Evolutionary conservation across 1,140 invertebrate species (phyloP), one percentile per base, ranked within the genome.

Genomic region (Heliconius congener): DNA sequence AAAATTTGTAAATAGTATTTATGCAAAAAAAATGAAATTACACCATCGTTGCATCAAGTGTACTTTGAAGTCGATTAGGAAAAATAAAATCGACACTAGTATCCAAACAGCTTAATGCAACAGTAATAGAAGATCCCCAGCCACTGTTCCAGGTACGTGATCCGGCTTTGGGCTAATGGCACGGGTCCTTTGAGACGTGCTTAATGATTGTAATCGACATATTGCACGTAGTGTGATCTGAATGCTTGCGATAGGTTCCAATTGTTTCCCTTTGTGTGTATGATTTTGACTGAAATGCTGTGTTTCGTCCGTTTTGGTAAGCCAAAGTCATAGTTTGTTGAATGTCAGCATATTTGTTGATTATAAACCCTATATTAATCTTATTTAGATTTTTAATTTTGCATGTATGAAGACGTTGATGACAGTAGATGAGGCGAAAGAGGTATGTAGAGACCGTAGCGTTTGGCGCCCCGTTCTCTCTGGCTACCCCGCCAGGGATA

Each of bases 131-230:
- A 57, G 23, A 23, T 57, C 55, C 8, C 55, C 6, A 23, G 19
- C 55, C 19, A 18, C 19, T 76, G 70, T 60, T 76, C 37, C 16
- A 34, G 13, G 37, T 34, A 76, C 74, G 74, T 76, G 74, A 66
- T 42, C 37, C 42, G 23, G n/a, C 55, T 27, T n/a, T 76, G 74
- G 39, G 66, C 74, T 74, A 74, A 66, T 76, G 34, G 66, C 23
- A 23, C 34, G 1, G 23, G 55, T 60, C 74, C 74, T 66, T 16
- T 18, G 74, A 66, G 57, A 76, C 52, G 57, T 37, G 74, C 8
- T 76, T 66, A 30, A 66, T 66, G 34, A 66, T 75, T 76, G 74
- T 76, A 42, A 76, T 76, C 74, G 74, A 76, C 52, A 23, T 8
- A 66, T 76, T 55, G 74, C 39, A 76, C 57, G 18, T 76, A 39